Base-by-base conservation (phyloP, 2,113 vertebrate genomes). In the Lanius ludovicianus region DNA sequence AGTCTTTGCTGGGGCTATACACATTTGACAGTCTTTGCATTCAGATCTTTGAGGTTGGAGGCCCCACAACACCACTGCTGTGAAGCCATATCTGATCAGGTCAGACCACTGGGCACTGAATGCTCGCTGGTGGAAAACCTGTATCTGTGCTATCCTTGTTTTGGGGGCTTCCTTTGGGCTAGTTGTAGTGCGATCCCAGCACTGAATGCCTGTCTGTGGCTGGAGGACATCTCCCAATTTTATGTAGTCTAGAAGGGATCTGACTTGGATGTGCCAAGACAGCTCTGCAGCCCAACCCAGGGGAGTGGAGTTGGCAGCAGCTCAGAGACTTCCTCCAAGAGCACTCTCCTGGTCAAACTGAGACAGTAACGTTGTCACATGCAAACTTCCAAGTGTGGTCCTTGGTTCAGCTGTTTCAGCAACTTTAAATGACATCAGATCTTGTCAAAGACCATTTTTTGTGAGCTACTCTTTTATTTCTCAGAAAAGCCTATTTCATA, bases 101-200 rank as follows among this genome's bases (percentile, higher is more conserved):
- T 50, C 30, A 62, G 50, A 57, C 37, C 21, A 7, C 13, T 47
- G 37, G n/a, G 21, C 11, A 5, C 31, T 5, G 13, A 67, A 41
- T 2, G 3, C 15, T 68, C 63, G 47, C 27, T 77, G 42, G 28
- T 77, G 59, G 44, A 35, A 84, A 77, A 24, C 24, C 19, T 77
- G 16, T 11, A n/a, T 64, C 20, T 4, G 1, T 7, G 8, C 14
- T 63, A 1, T 28, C 22, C 39, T 35, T 53, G 14, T 24, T 77
- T 67, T 42, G 17, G 39, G 46, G 13, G 5, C 31, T 87, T 73
- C 37, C 53, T 87, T 63, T 41, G 13, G 64, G 25, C 24, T 63
- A 6, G 16, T 3, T 87, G 20, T 42, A n/a, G 21, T 44, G 9
- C 0, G 0, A 19, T 49, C 16, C 17, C 24, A 35, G 14, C 2